Evolutionary conservation across 2,113 vertebrate species (phyloP).

Genomic region (Rhinopomastus cyanomelas): DNA sequence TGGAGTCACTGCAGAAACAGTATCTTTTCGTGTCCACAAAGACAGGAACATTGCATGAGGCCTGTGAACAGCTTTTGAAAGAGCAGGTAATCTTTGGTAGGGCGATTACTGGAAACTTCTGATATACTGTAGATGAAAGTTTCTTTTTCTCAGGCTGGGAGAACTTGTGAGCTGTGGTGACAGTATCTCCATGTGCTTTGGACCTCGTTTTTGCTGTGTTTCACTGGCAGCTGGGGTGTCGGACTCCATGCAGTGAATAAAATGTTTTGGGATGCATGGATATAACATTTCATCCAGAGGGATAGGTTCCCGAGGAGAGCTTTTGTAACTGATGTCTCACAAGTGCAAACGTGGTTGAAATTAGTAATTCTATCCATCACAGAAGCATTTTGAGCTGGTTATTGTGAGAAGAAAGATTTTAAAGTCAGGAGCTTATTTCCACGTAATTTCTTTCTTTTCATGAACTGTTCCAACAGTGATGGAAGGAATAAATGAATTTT

Average conservation of each 20-base stretch:
- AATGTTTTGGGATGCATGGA: neutral
- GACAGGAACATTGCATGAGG: conserved; percentile 93
- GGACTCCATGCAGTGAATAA: neutral
- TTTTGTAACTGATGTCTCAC: neutral
- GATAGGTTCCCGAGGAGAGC: neutral
- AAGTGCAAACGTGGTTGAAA: neutral
- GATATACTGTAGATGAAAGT: neutral
- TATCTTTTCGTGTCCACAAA: conserved; percentile 98
- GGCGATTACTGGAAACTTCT: neutral
- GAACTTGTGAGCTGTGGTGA: neutral
- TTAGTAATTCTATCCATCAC: neutral
- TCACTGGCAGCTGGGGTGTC: neutral
- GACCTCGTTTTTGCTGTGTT: neutral
- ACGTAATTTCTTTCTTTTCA: neutral
- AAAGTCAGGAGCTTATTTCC: neutral
- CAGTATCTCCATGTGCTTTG: neutral
- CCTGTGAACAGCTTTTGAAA: conserved; percentile 95
- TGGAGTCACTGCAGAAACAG: conserved; percentile 94
- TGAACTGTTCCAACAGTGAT: neutral
- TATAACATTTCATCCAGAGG: neutral
- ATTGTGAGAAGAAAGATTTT: neutral
- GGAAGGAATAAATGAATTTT: rapidly evolving
- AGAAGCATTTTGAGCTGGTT: neutral
- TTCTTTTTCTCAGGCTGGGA: neutral
- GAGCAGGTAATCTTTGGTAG: conserved; percentile 84